Base-by-base conservation (phyloP, 2,797 vertebrate genomes). In the Triplophysa yarkandensis region DNA sequence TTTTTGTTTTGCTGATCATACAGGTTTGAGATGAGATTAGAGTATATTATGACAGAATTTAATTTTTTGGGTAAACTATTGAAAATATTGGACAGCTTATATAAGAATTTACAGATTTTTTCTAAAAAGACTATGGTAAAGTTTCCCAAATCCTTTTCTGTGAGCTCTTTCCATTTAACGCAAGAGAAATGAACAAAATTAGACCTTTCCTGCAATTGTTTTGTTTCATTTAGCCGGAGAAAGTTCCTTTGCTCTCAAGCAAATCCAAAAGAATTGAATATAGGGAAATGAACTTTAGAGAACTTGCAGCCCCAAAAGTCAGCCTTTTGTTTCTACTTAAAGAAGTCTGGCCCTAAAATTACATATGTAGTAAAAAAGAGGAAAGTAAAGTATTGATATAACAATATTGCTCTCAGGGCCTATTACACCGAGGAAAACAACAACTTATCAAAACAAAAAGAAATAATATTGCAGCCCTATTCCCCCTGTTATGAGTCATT, bases 401-500 rank as follows among this genome's bases (percentile, higher is more conserved):
- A 55, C 30, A 44, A 64, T 57, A 78, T 61, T 68, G 68, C 57
- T 71, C 68, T 69, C 57, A 48, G 41, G 57, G 67, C 50, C 71
- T 75, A 77, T 57, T 65, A 27, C 63, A 60, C 11, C 34, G 58
- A 52, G 65, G 55, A 71, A 82, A 77, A 77, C 52, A 67, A 70
- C 36, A 11, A 65, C 50, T 64, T 64, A 77, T 79, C 60, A 76
- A 60, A 65, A 68, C 28, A 71, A 81, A 77, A 65, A 41, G 57
- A 60, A 75, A 28, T 41, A 61, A 80, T 82, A 75, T 71, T 80
- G 64, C 73, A 43, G 44, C 50, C 67, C 57, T 64, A 62, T 43
- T 75, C 44, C 74, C 74, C 57, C 65, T 32, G 62, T 74, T 64
- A 71, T 63, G 70, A 77, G 68, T 73, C 68, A 76, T 57, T 68